phyloP scores from a whole-genome alignment of 2,888 invertebrate genomes.

The Horisme vitalbata region DNA sequence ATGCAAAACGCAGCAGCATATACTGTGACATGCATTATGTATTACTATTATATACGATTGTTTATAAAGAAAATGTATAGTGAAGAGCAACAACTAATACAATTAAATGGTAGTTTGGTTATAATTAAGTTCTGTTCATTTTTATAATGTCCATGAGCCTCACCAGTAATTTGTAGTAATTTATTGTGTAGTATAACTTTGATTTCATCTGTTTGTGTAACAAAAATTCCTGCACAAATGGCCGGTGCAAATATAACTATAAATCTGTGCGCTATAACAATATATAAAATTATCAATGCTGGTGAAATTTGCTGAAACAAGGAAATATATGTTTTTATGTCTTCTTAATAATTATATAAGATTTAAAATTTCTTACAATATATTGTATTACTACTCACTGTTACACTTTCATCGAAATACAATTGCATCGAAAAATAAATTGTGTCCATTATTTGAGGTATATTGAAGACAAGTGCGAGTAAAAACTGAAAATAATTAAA shows the following conservation, averaged over 20 bases:
- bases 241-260: conserved; percentile 1
- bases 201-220: neutral
- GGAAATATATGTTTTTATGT: neutral
- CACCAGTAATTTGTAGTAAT: neutral
- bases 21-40: no score
- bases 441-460: neutral
- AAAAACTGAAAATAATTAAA: neutral
- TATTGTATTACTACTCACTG: neutral
- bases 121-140: no score
- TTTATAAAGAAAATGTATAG: no score
- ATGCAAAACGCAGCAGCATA: no score
- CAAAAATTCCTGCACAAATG: neutral
- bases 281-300: neutral
- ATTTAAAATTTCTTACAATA: no score
- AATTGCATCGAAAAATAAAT: neutral
- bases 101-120: no score
- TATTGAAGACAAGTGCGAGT: neutral
- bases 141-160: neutral
- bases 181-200: conserved; percentile 4
- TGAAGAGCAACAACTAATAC: no score
- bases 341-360: no score
- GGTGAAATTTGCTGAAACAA: neutral
- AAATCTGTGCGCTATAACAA: neutral
- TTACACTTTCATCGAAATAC: neutral
- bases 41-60: no score